Conservation (phyloP, 30 jellyfish, hydroid and myxozoan genomes). For the Aurelia coerulea region DNA sequence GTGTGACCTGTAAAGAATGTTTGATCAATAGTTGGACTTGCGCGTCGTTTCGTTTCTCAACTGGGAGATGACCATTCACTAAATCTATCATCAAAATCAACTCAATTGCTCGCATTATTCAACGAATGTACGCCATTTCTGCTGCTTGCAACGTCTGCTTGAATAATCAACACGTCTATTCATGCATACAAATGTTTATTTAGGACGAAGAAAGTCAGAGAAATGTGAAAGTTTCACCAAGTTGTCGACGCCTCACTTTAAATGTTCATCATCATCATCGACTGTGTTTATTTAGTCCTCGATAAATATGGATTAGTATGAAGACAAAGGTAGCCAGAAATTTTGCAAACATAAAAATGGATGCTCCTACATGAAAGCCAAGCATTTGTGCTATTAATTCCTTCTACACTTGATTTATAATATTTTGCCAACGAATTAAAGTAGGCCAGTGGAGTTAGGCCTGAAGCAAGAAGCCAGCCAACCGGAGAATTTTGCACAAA, state of each 20-base stretch:
- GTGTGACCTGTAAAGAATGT: slow-evolving; percentile 77
- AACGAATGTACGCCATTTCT: slow-evolving; percentile 1
- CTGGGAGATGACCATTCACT: slow-evolving; percentile 22
- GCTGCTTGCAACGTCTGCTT: background rate
- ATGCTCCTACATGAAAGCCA: slow-evolving; percentile 25
- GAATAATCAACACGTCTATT: background rate
- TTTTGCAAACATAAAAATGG: slow-evolving; percentile 6
- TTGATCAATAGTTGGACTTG: slow-evolving; percentile 59
- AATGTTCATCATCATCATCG: slow-evolving; percentile 2
- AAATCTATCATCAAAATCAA: background rate
- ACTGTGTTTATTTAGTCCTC: slow-evolving; percentile 42
- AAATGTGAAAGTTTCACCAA: slow-evolving; percentile 9
- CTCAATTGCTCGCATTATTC: slow-evolving; percentile 2
- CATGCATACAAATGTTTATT: background rate
- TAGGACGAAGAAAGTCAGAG: slow-evolving; percentile 1
- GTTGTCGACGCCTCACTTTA: slow-evolving; percentile 50
- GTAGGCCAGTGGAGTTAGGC: too few relatives aligned
- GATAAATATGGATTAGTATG: slow-evolving; percentile 29
- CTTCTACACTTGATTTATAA: too few relatives aligned
- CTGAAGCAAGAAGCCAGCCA: too few relatives aligned
- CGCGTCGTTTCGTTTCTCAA: slow-evolving; percentile 54
- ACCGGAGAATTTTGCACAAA: too few relatives aligned
- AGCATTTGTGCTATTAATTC: too few relatives aligned
- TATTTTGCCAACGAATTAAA: too few relatives aligned
- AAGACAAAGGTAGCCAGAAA: slow-evolving; percentile 39